phyloP scores from a whole-genome alignment of 2,888 invertebrate genomes.

The Bellardia pandia region DNA sequence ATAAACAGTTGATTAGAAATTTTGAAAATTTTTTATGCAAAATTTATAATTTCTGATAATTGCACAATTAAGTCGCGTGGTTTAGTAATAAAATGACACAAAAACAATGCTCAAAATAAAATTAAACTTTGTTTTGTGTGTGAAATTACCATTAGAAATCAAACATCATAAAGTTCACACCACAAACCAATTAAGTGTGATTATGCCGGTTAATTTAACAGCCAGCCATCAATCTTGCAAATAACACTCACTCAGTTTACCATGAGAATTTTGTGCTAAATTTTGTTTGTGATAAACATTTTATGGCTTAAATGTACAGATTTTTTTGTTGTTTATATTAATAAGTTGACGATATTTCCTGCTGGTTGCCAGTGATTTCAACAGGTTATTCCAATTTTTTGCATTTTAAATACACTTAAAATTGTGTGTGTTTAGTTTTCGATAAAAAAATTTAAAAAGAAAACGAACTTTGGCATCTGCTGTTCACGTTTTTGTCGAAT shows the following conservation, averaged over 20 bases:
- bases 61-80: conserved; percentile 19
- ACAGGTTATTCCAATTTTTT: neutral
- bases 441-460: conserved; percentile 10
- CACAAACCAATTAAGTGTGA: neutral
- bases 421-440: neutral
- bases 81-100: neutral
- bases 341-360: neutral
- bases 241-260: neutral
- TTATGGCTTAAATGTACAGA: neutral
- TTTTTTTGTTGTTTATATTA: neutral
- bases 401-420: conserved; percentile 5
- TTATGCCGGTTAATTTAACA: conserved; percentile 11
- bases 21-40: neutral
- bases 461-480: conserved; percentile 56
- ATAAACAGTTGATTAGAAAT: neutral
- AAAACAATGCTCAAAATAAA: neutral
- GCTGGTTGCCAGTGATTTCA: neutral
- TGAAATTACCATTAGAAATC: too few species aligned
- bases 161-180: conserved; percentile 1
- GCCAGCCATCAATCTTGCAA: conserved; percentile 9
- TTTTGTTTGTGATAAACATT: neutral
- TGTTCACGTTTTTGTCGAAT: conserved; percentile 69
- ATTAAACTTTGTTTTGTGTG: neutral
- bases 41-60: neutral
- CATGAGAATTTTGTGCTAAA: neutral